Conservation (phyloP, 2,797 vertebrate species). For the Darevskia nairensis region DNA sequence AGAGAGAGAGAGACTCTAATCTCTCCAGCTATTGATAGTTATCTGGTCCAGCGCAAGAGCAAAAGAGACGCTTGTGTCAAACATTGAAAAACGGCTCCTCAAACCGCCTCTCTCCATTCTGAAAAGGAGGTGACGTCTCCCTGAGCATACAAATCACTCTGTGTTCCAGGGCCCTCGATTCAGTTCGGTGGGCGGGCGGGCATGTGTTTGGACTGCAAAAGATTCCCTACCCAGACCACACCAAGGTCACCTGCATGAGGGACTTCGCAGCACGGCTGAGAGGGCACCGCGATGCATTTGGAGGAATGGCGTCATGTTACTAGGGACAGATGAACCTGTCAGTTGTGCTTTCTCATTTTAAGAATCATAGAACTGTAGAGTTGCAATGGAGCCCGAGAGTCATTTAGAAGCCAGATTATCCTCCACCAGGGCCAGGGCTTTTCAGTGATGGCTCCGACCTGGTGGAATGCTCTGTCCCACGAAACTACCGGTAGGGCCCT, state of each 20-base stretch:
- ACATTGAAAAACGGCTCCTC: conserved; percentile 78
- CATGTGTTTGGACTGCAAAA: conserved; percentile 72
- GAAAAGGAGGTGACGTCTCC: conserved; percentile 62
- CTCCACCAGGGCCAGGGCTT: too few relatives aligned
- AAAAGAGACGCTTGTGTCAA: conserved; percentile 77
- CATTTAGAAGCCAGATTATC: too few relatives aligned
- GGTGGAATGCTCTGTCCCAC: too few relatives aligned
- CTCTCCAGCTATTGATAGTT: conserved; percentile 72
- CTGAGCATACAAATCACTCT: conserved; percentile 69
- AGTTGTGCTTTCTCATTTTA: too few relatives aligned
- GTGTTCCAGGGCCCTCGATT: conserved; percentile 28
- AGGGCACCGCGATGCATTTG: neutral
- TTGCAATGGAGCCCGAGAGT: too few relatives aligned
- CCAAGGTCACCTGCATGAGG: conserved; percentile 71
- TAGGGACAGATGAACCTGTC: too few relatives aligned
- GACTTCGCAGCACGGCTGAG: neutral
- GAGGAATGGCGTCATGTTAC: too few relatives aligned
- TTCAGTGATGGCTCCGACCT: too few relatives aligned
- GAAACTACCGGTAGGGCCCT: too few relatives aligned
- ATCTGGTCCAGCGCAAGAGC: conserved; percentile 70
- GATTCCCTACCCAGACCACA: conserved; percentile 48
- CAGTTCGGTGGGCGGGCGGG: neutral
- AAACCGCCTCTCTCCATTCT: conserved; percentile 71
- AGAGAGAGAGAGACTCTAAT: conserved; percentile 57
- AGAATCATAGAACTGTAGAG: too few relatives aligned